A percentile compares a stretch with the other conserved stretches of the same genome.
phyloP scores from a whole-genome alignment of 2,113 vertebrate species.

The Salvelinus sp. region DNA sequence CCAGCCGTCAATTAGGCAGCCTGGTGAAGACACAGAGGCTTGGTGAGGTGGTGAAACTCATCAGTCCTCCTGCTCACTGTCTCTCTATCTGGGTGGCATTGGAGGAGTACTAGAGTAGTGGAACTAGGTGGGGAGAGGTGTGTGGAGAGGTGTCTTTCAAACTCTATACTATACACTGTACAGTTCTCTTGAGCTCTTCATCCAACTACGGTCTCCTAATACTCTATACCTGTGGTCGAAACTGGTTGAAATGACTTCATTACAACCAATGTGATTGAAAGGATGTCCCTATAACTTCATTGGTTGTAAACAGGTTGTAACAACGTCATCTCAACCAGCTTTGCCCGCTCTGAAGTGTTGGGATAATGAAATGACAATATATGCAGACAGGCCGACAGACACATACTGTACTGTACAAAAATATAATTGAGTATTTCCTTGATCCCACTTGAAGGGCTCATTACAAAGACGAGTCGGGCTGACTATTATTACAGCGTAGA shows the following conservation, averaged over 20 bases:
- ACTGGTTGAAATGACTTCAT: too few relatives aligned
- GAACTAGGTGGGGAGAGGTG: not conserved
- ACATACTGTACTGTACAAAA: slow-evolving; percentile 9
- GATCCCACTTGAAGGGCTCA: slow-evolving; percentile 21
- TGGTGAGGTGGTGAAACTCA: slow-evolving; percentile 71
- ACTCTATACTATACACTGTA: not conserved
- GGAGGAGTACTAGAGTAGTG: slow-evolving; percentile 2
- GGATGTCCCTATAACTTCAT: too few relatives aligned
- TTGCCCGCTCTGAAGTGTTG: too few relatives aligned
- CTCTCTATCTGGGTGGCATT: slow-evolving; percentile 34
- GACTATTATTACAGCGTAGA: slow-evolving; percentile 45
- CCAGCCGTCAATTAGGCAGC: slow-evolving; percentile 62
- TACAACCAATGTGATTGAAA: too few relatives aligned
- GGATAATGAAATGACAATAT: slow-evolving; percentile 21
- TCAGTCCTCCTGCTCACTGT: slow-evolving; percentile 63
- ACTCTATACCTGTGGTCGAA: not conserved
- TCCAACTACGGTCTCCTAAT: not conserved
- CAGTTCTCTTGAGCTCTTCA: slow-evolving; percentile 5
- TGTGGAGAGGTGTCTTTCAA: not conserved
- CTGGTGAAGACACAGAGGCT: slow-evolving; percentile 59
- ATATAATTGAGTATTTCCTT: slow-evolving; percentile 14
- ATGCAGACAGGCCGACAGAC: not conserved
- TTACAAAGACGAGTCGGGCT: slow-evolving; percentile 41
- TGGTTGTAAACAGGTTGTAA: too few relatives aligned
- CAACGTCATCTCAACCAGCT: too few relatives aligned